phyloP scores from a whole-genome alignment of 2,888 invertebrate species.

The Erebia ligea region DNA sequence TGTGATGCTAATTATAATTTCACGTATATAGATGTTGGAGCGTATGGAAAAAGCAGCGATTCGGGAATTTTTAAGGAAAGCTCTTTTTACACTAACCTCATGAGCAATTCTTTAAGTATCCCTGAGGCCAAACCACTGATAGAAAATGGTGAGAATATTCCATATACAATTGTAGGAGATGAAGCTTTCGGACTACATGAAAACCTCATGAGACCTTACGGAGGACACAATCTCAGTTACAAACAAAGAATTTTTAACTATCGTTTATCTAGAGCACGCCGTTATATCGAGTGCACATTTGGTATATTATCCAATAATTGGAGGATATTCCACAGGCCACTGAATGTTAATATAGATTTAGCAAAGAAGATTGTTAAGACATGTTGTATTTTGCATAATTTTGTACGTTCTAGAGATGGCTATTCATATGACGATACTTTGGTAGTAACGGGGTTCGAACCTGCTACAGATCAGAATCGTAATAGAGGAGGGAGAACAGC shows the following conservation, averaged over 20 bases:
- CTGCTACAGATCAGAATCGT: conserved; percentile 4
- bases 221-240: conserved; percentile 2
- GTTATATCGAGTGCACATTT: neutral
- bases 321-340: neutral
- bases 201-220: conserved; percentile 4
- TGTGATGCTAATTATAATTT: conserved; percentile 41
- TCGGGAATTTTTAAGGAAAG: conserved; percentile 1
- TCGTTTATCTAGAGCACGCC: neutral
- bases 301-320: neutral
- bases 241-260: neutral
- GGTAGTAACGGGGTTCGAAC: conserved; percentile 4
- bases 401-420: neutral
- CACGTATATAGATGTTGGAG: conserved; percentile 16
- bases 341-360: neutral
- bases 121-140: conserved; percentile 4
- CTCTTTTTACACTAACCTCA: conserved; percentile 2
- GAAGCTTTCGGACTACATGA: conserved; percentile 4
- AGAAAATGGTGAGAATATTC: conserved; percentile 2
- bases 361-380: neutral
- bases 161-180: conserved; percentile 4
- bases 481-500: conserved; percentile 2
- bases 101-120: conserved; percentile 3
- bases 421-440: neutral
- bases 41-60: conserved; percentile 1
- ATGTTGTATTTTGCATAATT: neutral